Base-by-base conservation (phyloP, 2,888 invertebrate species). In the Sialis lutaria region DNA sequence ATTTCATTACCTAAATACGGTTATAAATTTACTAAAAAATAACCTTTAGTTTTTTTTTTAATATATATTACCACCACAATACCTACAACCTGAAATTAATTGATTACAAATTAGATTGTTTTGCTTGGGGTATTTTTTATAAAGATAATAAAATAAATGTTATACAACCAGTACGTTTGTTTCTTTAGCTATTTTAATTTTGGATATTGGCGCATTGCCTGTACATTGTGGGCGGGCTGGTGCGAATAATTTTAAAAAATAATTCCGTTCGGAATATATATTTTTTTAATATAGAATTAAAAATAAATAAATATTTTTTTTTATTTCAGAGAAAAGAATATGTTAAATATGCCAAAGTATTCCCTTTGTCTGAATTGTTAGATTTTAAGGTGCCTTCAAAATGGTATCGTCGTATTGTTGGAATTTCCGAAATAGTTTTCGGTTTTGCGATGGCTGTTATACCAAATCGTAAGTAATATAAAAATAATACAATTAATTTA, bases 341-440 rank as follows among this genome's bases (percentile, higher is more conserved):
- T 61, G 90, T 91, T n/a, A 85, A 88, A 67, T 91, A 91, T 65
- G 85, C 91, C n/a, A 91, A 91, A 72, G 90, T 90, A 49, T 91
- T 92, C 65, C 91, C 91, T 41, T 66, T 91, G 44, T 74, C 85
- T 44, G 82, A 82, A 54, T 73, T 79, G 49, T 67, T 91, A 53
- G 86, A 87, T 59, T 78, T 90, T 58, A 90, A 90, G 69, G 73
- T 92, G 53, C 88, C 90, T 44, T 88, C 90, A 48, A 91, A 91
- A 73, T 89, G 89, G 88, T 91, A 90, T 63, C 72, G 91, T 55
- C 74, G 89, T 59, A 74, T 81, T 6, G 82, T 91, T 49, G 91
- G 91, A 48, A 77, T 79, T 13, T 68, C 87, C 56, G 91, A 92
- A 68, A 83, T 91, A 55, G 65, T 84, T 50, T 89, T 88, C 59